Conservation (phyloP, 2,113 vertebrate species). For the Psittacula cyanocephala region DNA sequence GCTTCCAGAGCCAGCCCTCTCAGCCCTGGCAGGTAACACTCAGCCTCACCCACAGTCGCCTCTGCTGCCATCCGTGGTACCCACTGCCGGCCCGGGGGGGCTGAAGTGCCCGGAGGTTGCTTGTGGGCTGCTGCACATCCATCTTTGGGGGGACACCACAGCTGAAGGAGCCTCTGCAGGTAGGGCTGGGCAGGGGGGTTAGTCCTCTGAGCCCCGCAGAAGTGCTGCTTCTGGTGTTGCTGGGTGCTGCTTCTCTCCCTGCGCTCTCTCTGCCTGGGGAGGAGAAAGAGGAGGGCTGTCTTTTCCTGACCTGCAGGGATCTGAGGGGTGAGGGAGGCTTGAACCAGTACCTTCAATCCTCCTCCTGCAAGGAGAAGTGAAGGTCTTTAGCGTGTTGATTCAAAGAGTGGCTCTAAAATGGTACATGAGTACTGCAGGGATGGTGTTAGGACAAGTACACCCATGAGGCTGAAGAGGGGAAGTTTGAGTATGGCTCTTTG, state of each 20-base stretch:
- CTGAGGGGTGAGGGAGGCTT: not conserved
- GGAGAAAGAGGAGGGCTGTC: not conserved
- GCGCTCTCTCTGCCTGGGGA: not conserved
- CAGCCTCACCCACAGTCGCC: not conserved
- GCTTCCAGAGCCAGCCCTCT: slow-evolving; percentile 43
- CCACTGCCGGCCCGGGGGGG: not conserved
- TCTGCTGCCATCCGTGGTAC: not conserved
- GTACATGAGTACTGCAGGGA: accelerated
- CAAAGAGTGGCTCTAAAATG: accelerated
- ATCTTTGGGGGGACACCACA: not conserved
- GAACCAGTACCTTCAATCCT: not conserved
- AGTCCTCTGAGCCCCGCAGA: not conserved
- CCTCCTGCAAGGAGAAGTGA: accelerated
- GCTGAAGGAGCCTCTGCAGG: not conserved
- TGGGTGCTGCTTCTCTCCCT: not conserved
- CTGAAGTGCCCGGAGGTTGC: not conserved
- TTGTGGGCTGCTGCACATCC: not conserved
- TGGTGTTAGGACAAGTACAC: not conserved
- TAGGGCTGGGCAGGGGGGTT: not conserved
- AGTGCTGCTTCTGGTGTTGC: not conserved
- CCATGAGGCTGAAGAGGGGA: not conserved
- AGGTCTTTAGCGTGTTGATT: not conserved
- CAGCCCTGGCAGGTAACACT: not conserved
- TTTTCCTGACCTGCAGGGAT: not conserved
- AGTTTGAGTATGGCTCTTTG: not conserved